These are phyloP conservation scores for Trichoplusia ni DNA, from an alignment of 1,140 invertebrate genomes.

Conservation along the genomic window DNA sequence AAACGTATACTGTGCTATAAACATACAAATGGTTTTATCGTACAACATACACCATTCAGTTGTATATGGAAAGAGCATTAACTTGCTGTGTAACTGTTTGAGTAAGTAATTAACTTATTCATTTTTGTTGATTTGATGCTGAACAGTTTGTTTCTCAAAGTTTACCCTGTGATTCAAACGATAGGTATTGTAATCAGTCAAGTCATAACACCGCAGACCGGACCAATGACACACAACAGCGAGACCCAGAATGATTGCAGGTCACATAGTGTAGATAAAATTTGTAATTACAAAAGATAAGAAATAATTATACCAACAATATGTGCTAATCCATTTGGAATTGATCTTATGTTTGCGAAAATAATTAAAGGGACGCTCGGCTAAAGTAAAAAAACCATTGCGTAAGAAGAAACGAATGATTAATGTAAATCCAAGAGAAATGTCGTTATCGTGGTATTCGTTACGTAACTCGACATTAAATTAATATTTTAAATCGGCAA, in stretches of 20 bases:
- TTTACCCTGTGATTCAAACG: conserved; percentile 11
- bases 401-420: not conserved
- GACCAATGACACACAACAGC: conserved; percentile 41
- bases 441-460: not conserved
- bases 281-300: conserved; percentile 41
- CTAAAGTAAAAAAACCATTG: not conserved
- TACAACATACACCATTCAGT: not conserved
- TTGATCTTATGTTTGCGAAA: conserved; percentile 4
- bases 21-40: not conserved
- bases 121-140: conserved; percentile 6
- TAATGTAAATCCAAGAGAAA: conserved; percentile 7
- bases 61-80: not conserved
- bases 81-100: not conserved
- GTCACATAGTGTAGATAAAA: conserved; percentile 48
- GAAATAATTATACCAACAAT: conserved; percentile 22
- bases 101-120: not conserved
- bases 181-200: conserved; percentile 26
- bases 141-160: conserved; percentile 5
- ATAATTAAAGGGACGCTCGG: not conserved
- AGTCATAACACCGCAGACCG: conserved; percentile 39
- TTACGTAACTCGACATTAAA: not conserved
- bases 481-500: not conserved
- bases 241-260: conserved; percentile 44
- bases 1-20: conserved; percentile 4
- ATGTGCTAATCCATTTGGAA: conserved; percentile 28